These are phyloP conservation scores for Blomia tropicalis DNA, from an alignment of 2,888 invertebrate species.

Conservation along the genomic window DNA sequence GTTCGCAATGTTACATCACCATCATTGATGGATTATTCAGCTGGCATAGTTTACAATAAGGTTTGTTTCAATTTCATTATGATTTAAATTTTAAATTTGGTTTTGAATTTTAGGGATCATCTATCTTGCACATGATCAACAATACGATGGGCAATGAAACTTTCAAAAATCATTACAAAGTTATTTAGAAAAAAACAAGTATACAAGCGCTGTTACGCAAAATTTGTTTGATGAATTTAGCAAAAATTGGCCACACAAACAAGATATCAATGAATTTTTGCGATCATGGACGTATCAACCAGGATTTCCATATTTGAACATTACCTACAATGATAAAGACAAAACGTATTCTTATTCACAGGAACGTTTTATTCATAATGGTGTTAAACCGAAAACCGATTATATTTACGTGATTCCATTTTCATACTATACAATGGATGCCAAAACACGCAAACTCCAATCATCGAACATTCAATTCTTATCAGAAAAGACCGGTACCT, in stretches of 20 bases:
- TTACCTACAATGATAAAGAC: not conserved
- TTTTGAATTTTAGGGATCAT: constrained; percentile 80
- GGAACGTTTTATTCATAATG: constrained; percentile 16
- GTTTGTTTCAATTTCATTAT: not conserved
- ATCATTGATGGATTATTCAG: constrained; percentile 2
- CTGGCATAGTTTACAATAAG: constrained; percentile 16
- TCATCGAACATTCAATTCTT: not conserved
- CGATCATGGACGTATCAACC: constrained; percentile 1
- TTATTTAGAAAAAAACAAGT: not conserved
- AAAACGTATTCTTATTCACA: constrained; percentile 38
- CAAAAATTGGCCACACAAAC: not conserved
- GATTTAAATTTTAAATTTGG: constrained; percentile 49
- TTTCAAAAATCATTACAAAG: constrained; percentile 14
- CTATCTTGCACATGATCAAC: constrained; percentile 65
- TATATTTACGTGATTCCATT: constrained; percentile 7
- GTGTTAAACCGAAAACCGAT: not conserved
- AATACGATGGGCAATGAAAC: constrained; percentile 8
- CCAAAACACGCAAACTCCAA: not conserved
- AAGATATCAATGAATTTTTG: not conserved
- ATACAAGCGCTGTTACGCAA: not conserved
- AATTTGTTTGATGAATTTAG: not conserved
- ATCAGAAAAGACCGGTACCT: not conserved
- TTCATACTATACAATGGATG: constrained; percentile 7
- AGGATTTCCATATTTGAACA: constrained; percentile 18
- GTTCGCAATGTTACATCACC: not conserved